A percentile compares a stretch with the other conserved stretches of the same genome.
Evolutionary conservation across 2,797 vertebrate species (phyloP).

Genomic region (Salmo trutta): DNA sequence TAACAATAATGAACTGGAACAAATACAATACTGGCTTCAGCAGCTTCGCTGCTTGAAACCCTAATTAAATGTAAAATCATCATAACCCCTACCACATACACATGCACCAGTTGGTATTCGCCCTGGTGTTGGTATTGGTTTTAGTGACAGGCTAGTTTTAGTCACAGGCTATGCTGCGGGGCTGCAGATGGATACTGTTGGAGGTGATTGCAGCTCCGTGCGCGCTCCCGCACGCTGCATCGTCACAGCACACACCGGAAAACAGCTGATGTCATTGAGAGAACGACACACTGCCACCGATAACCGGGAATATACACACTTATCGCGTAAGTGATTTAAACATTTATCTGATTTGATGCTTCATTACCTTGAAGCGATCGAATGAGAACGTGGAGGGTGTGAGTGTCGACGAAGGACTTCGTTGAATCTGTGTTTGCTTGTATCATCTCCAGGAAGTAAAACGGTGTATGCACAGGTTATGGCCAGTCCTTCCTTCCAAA

Average conservation of each 20-base stretch:
- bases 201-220: constrained; percentile 61
- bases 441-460: constrained; percentile 69
- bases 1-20: too few relatives aligned
- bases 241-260: constrained; percentile 49
- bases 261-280: constrained; percentile 67
- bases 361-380: background rate
- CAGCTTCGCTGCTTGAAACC: too few relatives aligned
- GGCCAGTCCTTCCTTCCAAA: constrained; percentile 58
- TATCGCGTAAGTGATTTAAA: constrained; percentile 65
- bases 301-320: constrained; percentile 38
- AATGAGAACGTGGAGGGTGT: constrained; percentile 13
- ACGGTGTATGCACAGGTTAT: constrained; percentile 33
- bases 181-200: too few relatives aligned
- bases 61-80: too few relatives aligned
- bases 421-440: constrained; percentile 29
- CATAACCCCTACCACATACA: too few relatives aligned
- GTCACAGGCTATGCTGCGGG: too few relatives aligned
- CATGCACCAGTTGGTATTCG: too few relatives aligned
- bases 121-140: too few relatives aligned
- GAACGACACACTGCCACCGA: constrained; percentile 46
- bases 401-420: constrained; percentile 21
- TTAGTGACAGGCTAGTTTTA: too few relatives aligned
- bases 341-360: constrained; percentile 22
- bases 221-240: constrained; percentile 53
- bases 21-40: too few relatives aligned